These are phyloP conservation scores for Mycetomoellerius zeteki DNA, from an alignment of 1,140 invertebrate genomes.

Conservation along the genomic window DNA sequence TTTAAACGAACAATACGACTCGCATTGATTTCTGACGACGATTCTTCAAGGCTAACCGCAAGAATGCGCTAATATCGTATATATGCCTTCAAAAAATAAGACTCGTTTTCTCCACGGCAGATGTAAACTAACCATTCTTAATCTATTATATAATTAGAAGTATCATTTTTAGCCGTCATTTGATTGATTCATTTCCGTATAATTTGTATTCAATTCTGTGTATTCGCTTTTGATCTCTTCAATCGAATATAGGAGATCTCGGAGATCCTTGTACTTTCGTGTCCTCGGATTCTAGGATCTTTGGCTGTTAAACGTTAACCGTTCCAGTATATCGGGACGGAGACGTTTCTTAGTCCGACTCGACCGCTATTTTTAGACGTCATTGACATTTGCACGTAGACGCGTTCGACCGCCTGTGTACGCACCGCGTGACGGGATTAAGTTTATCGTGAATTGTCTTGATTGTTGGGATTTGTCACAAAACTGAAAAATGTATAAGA, in stretches of 20 bases:
- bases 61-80: conserved; percentile 53
- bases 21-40: conserved; percentile 68
- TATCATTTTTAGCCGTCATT: not conserved
- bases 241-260: not conserved
- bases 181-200: not conserved
- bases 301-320: conserved; percentile 29
- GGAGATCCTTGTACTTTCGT: conserved; percentile 15
- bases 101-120: not conserved
- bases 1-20: conserved; percentile 71
- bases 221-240: not conserved
- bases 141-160: not conserved
- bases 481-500: not conserved
- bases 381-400: conserved; percentile 80
- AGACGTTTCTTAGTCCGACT: conserved; percentile 27
- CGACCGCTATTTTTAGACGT: conserved; percentile 77
- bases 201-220: not conserved
- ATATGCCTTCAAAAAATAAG: not conserved
- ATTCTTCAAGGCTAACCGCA: conserved; percentile 62
- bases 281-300: conserved; percentile 37
- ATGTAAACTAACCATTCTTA: conserved; percentile 9
- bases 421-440: conserved; percentile 40
- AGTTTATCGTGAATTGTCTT: conserved; percentile 28
- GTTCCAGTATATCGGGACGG: conserved; percentile 65
- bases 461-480: not conserved
- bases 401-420: conserved; percentile 48